A percentile compares a stretch with the other conserved stretches of the same genome.
phyloP scores from a whole-genome alignment of 2,797 vertebrate species.

The Cottoperca gobio region DNA sequence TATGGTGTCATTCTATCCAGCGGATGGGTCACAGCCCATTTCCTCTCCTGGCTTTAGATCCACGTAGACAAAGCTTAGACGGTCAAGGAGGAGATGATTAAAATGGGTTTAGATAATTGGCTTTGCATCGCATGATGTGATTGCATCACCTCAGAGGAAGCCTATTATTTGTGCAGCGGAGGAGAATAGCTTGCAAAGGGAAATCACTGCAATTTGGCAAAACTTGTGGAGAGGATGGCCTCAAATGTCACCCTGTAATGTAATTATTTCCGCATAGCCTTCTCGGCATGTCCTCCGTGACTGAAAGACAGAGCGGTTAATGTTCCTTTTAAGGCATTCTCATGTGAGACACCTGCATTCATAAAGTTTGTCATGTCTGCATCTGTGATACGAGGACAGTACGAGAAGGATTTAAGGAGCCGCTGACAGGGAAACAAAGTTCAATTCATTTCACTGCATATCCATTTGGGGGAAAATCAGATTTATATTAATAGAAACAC shows the following conservation, averaged over 20 bases:
- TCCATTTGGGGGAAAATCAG: neutral
- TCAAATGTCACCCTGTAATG: conserved; percentile 50
- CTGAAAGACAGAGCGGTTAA: conserved; percentile 34
- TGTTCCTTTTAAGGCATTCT: conserved; percentile 28
- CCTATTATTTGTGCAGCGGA: conserved; percentile 44
- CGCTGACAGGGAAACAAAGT: conserved; percentile 2
- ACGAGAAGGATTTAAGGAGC: neutral
- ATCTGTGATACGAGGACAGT: neutral
- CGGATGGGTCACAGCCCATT: conserved; percentile 29
- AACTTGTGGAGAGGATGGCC: conserved; percentile 27
- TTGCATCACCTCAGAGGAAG: conserved; percentile 52
- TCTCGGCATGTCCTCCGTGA: conserved; percentile 6
- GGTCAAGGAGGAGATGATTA: conserved; percentile 41
- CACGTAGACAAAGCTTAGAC: conserved; percentile 12
- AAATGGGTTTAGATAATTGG: conserved; percentile 35
- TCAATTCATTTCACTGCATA: neutral
- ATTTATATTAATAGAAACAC: neutral
- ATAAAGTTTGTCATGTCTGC: conserved; percentile 5
- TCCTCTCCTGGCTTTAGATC: conserved; percentile 17
- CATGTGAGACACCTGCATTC: conserved; percentile 1
- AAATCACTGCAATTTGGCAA: conserved; percentile 48
- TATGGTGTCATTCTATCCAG: conserved; percentile 12
- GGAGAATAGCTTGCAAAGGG: conserved; percentile 29
- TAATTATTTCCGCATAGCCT: conserved; percentile 51
- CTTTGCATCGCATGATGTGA: conserved; percentile 50